Evolutionary conservation across 2,113 vertebrate species (phyloP).

Genomic region (Neodontobutis hainanensis): DNA sequence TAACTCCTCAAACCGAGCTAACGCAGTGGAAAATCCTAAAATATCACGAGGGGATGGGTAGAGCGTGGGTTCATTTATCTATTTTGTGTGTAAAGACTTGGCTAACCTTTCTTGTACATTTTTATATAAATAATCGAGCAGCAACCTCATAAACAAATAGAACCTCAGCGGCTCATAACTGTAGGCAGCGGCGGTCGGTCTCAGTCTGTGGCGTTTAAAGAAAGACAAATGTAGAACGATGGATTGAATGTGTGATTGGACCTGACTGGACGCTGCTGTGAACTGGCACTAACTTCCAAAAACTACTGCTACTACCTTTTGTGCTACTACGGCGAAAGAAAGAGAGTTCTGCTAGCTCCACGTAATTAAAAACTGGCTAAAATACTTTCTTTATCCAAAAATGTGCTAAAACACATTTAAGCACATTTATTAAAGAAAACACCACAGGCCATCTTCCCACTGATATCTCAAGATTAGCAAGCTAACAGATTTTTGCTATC

Average conservation of each 20-base stretch:
- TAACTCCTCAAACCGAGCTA: background rate
- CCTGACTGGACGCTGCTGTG: conserved; percentile 23
- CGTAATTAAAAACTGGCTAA: too few relatives aligned
- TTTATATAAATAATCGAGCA: conserved; percentile 46
- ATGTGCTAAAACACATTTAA: too few relatives aligned
- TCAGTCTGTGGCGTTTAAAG: background rate
- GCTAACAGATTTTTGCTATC: too few relatives aligned
- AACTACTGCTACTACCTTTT: conserved; percentile 53
- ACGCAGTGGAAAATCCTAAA: too few relatives aligned
- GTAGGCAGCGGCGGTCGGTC: conserved; percentile 25
- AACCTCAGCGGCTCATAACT: conserved; percentile 73
- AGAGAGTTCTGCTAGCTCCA: conserved; percentile 5
- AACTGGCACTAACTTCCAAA: conserved; percentile 62
- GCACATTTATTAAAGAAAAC: too few relatives aligned
- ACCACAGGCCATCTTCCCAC: too few relatives aligned
- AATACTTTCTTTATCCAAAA: too few relatives aligned
- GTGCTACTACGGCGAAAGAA: conserved; percentile 43
- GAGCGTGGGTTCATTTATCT: conserved; percentile 13
- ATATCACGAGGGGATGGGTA: background rate
- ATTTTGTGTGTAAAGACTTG: conserved; percentile 27
- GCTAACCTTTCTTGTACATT: conserved; percentile 51
- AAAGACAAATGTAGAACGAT: conserved; percentile 15
- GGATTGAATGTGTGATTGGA: conserved; percentile 5
- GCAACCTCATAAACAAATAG: conserved; percentile 71
- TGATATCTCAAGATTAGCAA: too few relatives aligned